Conservation (phyloP, 2,113 vertebrate genomes). For the Fukomys damarensis region DNA sequence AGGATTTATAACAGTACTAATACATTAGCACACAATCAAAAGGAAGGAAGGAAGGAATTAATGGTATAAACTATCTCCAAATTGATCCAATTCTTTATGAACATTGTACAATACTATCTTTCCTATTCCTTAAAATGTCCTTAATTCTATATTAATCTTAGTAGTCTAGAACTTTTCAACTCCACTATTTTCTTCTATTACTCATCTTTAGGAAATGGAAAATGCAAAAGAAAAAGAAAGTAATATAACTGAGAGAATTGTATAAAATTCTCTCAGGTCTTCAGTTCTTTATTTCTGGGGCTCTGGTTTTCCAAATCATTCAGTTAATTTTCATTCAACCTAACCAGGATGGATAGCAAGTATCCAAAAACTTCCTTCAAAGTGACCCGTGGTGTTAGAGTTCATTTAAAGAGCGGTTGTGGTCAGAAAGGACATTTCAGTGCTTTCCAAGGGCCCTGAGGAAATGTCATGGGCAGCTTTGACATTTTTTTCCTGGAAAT, state of each 20-base stretch:
- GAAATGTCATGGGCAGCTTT: background rate
- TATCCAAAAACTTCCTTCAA: background rate
- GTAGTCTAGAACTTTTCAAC: background rate
- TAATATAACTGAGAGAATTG: background rate
- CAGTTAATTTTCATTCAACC: background rate
- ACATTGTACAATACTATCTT: background rate
- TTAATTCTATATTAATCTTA: background rate
- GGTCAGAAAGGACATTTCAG: background rate
- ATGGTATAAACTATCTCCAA: background rate
- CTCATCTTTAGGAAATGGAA: background rate
- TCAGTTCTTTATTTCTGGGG: constrained; percentile 9
- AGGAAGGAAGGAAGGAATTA: background rate
- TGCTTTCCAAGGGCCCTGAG: background rate
- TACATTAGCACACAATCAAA: background rate
- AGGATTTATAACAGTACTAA: background rate
- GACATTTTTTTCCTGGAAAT: background rate
- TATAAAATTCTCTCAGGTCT: background rate
- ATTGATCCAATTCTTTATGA: background rate
- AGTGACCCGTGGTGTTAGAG: background rate
- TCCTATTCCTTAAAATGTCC: background rate
- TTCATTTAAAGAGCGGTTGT: background rate
- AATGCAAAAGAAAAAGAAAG: background rate
- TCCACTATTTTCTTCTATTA: background rate
- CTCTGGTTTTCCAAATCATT: background rate
- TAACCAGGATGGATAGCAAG: background rate